Evolutionary conservation across 2,113 vertebrate species (phyloP).

Genomic region (Thunnus thynnus): DNA sequence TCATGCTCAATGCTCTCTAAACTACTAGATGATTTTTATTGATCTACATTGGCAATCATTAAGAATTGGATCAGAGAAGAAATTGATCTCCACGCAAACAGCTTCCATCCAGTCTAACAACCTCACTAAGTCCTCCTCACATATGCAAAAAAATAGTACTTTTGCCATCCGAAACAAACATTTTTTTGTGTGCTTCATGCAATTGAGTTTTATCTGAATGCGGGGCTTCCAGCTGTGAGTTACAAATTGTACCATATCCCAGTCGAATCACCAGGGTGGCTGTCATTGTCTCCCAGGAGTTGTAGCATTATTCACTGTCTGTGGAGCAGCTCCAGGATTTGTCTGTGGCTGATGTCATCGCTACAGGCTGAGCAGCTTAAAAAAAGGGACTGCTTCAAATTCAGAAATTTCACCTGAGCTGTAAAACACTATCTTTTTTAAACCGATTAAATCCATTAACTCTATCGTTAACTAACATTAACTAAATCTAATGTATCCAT

Average conservation of each 20-base stretch:
- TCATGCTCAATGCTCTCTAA: not conserved
- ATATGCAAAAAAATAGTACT: not conserved
- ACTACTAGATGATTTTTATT: not conserved
- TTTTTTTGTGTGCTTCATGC: not conserved
- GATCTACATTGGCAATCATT: not conserved
- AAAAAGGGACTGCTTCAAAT: slow-evolving; percentile 6
- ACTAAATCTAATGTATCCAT: not conserved
- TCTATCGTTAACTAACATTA: not conserved
- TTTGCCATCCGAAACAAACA: not conserved
- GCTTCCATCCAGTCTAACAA: not conserved
- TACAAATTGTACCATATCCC: slow-evolving; percentile 20
- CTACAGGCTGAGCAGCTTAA: slow-evolving; percentile 21
- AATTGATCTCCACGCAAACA: not conserved
- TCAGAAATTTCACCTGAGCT: not conserved
- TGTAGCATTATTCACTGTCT: slow-evolving; percentile 30
- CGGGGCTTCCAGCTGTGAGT: slow-evolving; percentile 27
- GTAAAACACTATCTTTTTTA: not conserved
- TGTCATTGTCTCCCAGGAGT: slow-evolving; percentile 27
- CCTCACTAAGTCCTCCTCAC: no score
- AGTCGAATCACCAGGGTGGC: slow-evolving; percentile 18
- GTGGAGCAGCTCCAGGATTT: slow-evolving; percentile 6
- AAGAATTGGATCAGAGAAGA: not conserved
- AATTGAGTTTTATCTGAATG: slow-evolving; percentile 6
- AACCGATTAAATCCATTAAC: no score
- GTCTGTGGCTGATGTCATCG: not conserved